Evolutionary conservation across 2,797 vertebrate species (phyloP), one percentile per base, ranked within the genome.

Genomic region (Melanotaenia trifasciata): DNA sequence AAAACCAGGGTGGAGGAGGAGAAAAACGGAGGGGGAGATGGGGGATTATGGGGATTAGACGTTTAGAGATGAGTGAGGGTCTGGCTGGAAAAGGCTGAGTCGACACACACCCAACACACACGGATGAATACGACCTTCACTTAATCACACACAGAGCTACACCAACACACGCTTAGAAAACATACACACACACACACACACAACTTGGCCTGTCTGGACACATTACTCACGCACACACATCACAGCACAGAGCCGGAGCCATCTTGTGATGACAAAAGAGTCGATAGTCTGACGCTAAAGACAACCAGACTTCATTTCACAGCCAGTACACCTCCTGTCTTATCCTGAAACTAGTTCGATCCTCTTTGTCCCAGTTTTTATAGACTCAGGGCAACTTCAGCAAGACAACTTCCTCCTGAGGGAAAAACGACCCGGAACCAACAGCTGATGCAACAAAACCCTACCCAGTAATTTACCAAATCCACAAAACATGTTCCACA

Each of bases 1-100:
- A 76, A 74, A 64, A 78, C 6, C 47, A 70, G 75, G 60, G 71
- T 50, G 73, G 63, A 72, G 79, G 40, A 40, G 58, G 70, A 56
- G 28, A 2, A 45, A 36, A 62, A 64, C 45, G 47, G 24, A 65
- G 53, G 57, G 72, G 54, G 56, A 51, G 72, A 18, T 20, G 69
- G 70, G 70, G 89, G 87, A 87, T 90, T 88, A 91, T 0, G 5
- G 68, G 86, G 89, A 88, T 89, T 88, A 90, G 81, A 54, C 80
- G 64, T 85, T 78, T 72, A 76, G 80, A 78, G 40, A 11, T 0
- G 76, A 86, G 87, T 70, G 77, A 87, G 84, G 80, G 88, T 72
- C 65, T 85, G 77, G 54, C 77, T 91, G 87, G 77, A 89, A 92
- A 90, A 90, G 75, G 87, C 89, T 88, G 89, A 92, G 77, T 92